These are phyloP conservation scores for Achroia grisella DNA, from an alignment of 1,140 invertebrate genomes.

Conservation along the genomic window DNA sequence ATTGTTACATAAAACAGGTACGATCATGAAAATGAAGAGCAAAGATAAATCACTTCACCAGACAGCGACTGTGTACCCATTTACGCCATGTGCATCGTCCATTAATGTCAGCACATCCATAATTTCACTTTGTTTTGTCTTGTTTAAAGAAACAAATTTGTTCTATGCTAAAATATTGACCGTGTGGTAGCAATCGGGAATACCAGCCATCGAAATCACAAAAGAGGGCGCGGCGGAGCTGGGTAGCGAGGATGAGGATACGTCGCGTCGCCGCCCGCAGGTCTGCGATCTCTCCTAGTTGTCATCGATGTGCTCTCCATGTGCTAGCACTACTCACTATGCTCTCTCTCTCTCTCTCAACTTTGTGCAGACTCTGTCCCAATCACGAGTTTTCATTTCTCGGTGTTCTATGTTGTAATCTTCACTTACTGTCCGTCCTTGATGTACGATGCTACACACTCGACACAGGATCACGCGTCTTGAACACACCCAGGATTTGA, in stretches of 20 bases:
- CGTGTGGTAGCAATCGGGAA: constrained; percentile 70
- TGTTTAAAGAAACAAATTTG: constrained; percentile 37
- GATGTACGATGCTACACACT: constrained; percentile 44
- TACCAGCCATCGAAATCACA: constrained; percentile 87
- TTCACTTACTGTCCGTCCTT: constrained; percentile 51
- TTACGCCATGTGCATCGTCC: constrained; percentile 21
- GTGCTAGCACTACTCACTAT: constrained; percentile 66
- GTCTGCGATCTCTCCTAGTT: constrained; percentile 67
- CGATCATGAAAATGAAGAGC: constrained; percentile 3
- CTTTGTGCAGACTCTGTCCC: constrained; percentile 51
- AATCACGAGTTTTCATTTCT: constrained; percentile 63
- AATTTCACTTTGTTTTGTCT: constrained; percentile 36
- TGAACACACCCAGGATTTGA: constrained; percentile 33
- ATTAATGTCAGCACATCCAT: constrained; percentile 24
- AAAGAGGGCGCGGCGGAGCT: constrained; percentile 80
- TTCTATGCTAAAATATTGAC: constrained; percentile 50
- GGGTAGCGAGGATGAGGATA: constrained; percentile 74
- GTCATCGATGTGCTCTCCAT: constrained; percentile 69
- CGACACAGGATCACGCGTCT: constrained; percentile 40
- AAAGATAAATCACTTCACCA: constrained; percentile 10
- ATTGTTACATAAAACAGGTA: neutral
- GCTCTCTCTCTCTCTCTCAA: constrained; percentile 56
- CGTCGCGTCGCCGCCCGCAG: constrained; percentile 67
- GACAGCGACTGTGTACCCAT: constrained; percentile 11
- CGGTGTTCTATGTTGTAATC: constrained; percentile 59